phyloP scores from a whole-genome alignment of 1,140 invertebrate genomes.

The Cephus cinctus region DNA sequence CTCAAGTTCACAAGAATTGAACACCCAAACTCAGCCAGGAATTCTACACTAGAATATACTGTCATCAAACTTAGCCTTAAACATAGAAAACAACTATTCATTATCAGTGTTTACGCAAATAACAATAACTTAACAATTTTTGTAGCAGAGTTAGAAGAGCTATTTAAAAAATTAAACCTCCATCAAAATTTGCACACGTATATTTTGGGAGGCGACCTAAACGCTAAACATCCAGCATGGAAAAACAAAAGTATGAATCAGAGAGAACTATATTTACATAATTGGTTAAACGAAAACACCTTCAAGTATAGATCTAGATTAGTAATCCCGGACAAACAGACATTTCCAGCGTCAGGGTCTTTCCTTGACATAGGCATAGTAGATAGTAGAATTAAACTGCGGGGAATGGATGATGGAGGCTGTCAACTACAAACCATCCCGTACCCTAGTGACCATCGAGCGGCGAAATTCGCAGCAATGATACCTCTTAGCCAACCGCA shows the following conservation, averaged over 20 bases:
- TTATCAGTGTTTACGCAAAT: slow-evolving; percentile 13
- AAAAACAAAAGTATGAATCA: neutral
- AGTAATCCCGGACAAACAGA: neutral
- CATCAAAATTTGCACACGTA: neutral
- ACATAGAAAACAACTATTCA: slow-evolving; percentile 7
- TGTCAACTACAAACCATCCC: neutral
- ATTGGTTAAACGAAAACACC: slow-evolving; percentile 10
- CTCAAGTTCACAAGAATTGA: slow-evolving; percentile 10
- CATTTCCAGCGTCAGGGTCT: neutral
- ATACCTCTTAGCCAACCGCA: neutral
- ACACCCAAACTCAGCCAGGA: neutral
- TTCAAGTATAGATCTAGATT: slow-evolving; percentile 5
- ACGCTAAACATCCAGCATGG: slow-evolving; percentile 14
- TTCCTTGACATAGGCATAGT: neutral
- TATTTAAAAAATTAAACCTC: neutral
- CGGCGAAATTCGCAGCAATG: neutral
- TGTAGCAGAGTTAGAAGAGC: neutral
- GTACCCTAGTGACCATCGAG: slow-evolving; percentile 12
- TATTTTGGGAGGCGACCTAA: slow-evolving; percentile 10
- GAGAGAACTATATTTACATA: slow-evolving; percentile 10
- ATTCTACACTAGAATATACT: slow-evolving; percentile 3
- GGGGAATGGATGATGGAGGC: neutral
- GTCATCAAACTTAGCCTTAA: neutral
- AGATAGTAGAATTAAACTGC: neutral
- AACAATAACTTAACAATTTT: slow-evolving; percentile 9